A percentile compares a stretch with the other conserved stretches of the same genome.
Conservation (phyloP, 2,797 vertebrate species). For the Gouania willdenowi region DNA sequence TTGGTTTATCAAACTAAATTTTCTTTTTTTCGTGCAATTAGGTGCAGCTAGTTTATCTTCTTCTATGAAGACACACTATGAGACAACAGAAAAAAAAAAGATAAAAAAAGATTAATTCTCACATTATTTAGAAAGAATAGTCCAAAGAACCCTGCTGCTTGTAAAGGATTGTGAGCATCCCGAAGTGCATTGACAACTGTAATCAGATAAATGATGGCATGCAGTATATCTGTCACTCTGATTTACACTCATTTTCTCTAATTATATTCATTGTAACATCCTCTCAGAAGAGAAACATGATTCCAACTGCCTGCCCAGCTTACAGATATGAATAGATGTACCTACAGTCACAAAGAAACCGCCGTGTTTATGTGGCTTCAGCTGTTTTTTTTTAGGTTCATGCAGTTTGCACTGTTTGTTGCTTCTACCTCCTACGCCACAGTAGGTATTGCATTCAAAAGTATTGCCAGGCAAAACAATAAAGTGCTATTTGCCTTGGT, state of each 20-base stretch:
- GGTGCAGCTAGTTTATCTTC: constrained; percentile 80
- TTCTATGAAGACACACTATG: constrained; percentile 51
- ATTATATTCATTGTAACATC: not conserved
- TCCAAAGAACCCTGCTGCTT: not conserved
- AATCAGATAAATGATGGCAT: constrained; percentile 1
- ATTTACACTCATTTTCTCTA: constrained; percentile 1
- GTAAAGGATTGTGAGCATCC: not conserved
- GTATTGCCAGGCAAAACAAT: constrained; percentile 50
- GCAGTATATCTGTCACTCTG: not conserved
- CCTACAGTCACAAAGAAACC: not conserved
- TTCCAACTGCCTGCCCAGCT: not conserved
- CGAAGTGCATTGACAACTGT: not conserved
- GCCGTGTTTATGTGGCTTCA: constrained; percentile 9
- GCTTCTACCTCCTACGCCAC: constrained; percentile 16
- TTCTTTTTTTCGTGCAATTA: constrained; percentile 88
- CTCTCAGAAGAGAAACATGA: not conserved
- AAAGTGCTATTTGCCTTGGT: constrained; percentile 53
- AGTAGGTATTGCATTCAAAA: constrained; percentile 43
- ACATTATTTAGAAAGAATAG: not conserved
- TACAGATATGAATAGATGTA: not conserved
- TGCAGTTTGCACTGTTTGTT: constrained; percentile 14
- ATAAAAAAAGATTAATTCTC: constrained; percentile 3
- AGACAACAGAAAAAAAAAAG: not conserved
- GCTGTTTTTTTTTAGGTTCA: constrained; percentile 6
- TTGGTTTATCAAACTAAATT: constrained; percentile 87